Percentiles rank a stretch among this genome's conserved stretches.
Evolutionary conservation across 2,888 invertebrate genomes (phyloP).

Genomic region (Eurois occulta): DNA sequence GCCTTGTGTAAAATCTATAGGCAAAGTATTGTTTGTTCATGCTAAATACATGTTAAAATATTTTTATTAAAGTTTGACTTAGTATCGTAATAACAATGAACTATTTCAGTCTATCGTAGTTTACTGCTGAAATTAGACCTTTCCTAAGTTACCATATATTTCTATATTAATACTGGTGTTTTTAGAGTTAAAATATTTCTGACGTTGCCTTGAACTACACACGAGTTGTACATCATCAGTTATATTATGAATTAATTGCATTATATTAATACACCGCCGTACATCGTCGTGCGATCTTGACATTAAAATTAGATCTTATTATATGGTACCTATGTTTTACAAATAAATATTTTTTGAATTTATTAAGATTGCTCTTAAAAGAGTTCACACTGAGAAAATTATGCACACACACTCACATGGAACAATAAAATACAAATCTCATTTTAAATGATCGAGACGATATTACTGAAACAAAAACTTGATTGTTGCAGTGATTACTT

Average conservation of each 20-base stretch:
- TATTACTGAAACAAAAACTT: not conserved
- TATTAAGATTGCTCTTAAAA: too few relatives aligned
- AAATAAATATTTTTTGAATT: too few relatives aligned
- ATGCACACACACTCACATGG: too few relatives aligned
- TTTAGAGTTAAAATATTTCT: not conserved
- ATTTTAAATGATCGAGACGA: not conserved
- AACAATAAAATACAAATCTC: not conserved
- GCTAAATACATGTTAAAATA: not conserved
- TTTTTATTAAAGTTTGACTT: not conserved
- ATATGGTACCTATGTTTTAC: too few relatives aligned
- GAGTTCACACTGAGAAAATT: too few relatives aligned
- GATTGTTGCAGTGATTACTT: not conserved
- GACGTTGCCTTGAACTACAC: not conserved
- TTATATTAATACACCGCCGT: too few relatives aligned
- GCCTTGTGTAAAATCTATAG: slow-evolving; percentile 36
- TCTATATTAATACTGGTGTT: not conserved
- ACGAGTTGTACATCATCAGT: not conserved
- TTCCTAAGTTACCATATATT: not conserved
- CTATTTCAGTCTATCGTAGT: not conserved
- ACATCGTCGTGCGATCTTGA: too few relatives aligned
- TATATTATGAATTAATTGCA: too few relatives aligned
- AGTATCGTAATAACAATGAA: not conserved
- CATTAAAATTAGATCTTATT: too few relatives aligned
- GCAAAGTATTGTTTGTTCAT: slow-evolving; percentile 9
- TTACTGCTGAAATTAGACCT: not conserved